Evolutionary conservation across 2,888 invertebrate genomes (phyloP).

Genomic region (Ariolimax columbianus): DNA sequence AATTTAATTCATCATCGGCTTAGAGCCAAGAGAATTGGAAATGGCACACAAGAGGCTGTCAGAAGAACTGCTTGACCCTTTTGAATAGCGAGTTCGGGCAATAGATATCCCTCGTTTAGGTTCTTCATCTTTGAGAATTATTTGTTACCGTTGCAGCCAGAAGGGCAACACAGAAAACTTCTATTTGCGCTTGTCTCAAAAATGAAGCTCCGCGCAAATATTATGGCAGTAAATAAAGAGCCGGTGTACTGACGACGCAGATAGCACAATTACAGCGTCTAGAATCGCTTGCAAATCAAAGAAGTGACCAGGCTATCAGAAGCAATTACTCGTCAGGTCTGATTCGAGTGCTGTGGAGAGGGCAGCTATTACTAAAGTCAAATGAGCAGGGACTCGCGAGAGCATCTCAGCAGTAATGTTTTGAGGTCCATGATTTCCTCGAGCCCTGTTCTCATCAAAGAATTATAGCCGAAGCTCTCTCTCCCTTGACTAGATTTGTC

Average conservation of each 20-base stretch:
- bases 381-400: conserved; percentile 46
- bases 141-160: conserved; percentile 23
- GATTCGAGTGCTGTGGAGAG: conserved; percentile 21
- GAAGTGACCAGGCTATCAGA: conserved; percentile 36
- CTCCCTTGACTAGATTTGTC: conserved; percentile 51
- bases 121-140: not conserved
- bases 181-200: conserved; percentile 25
- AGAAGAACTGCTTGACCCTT: not conserved
- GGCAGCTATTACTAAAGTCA: conserved; percentile 49
- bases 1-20: not conserved
- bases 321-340: conserved; percentile 45
- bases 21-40: not conserved
- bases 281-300: conserved; percentile 33
- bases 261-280: conserved; percentile 45
- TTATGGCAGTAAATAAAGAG: conserved; percentile 59
- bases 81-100: not conserved
- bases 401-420: conserved; percentile 45
- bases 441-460: conserved; percentile 51
- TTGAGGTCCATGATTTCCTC: conserved; percentile 49
- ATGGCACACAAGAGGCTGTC: not conserved
- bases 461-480: conserved; percentile 48
- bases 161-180: conserved; percentile 24
- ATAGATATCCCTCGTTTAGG: not conserved
- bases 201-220: conserved; percentile 56
- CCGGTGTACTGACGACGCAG: not conserved